A percentile compares a stretch with the other conserved stretches of the same genome.
These are phyloP conservation scores for Pseudoips prasinana DNA, from an alignment of 2,888 invertebrate species.

Conservation along the genomic window DNA sequence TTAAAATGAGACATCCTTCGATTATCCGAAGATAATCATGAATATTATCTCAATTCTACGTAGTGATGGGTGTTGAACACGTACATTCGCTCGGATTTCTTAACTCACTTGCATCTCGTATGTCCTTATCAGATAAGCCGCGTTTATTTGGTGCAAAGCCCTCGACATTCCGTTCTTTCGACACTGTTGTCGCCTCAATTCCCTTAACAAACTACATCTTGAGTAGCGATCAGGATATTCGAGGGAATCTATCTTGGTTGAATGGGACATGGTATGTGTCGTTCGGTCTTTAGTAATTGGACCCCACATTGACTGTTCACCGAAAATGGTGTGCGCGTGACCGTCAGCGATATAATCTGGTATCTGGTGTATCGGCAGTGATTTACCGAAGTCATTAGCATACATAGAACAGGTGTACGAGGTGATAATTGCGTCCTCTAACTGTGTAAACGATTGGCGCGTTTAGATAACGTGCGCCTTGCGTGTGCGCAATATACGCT, in stretches of 20 bases:
- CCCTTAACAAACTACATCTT: conserved; percentile 19
- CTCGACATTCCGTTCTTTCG: conserved; percentile 12
- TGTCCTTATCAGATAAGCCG: conserved; percentile 10
- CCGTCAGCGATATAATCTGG: conserved; percentile 29
- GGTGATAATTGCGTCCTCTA: conserved; percentile 59
- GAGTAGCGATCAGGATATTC: conserved; percentile 13
- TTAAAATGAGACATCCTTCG: conserved; percentile 28
- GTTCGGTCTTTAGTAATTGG: conserved; percentile 37
- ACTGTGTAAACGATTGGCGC: conserved; percentile 51
- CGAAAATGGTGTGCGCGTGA: conserved; percentile 37
- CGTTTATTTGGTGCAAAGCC: conserved; percentile 15
- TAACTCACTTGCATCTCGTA: neutral
- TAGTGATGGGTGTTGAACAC: neutral
- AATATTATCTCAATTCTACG: conserved; percentile 7
- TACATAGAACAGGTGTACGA: conserved; percentile 52
- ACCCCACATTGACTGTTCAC: conserved; percentile 26
- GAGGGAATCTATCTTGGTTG: conserved; percentile 12
- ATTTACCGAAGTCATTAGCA: conserved; percentile 44
- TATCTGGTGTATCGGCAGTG: conserved; percentile 31
- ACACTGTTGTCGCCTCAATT: conserved; percentile 8
- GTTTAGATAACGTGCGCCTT: conserved; percentile 60
- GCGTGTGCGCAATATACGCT: conserved; percentile 42
- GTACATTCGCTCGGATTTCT: neutral
- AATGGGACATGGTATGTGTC: conserved; percentile 30
- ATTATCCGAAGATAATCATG: conserved; percentile 8